Evolutionary conservation across 2,113 vertebrate genomes (phyloP), one percentile per base, ranked within the genome.

Genomic region (Pollachius pollachius): DNA sequence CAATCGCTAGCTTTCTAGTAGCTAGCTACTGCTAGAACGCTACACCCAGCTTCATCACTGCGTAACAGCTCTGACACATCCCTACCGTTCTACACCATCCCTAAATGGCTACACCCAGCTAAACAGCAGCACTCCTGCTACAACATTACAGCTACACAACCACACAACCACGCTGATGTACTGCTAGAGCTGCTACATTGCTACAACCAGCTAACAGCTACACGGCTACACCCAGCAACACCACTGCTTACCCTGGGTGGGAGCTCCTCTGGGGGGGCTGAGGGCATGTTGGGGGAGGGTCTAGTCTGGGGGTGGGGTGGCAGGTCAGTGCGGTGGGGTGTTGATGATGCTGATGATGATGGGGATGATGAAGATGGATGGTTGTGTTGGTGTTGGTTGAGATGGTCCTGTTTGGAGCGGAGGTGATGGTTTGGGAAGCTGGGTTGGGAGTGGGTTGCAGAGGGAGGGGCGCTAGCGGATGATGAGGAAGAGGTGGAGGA

Each of bases 381-480:
- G n/a, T 72, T 77, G 70, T 73, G 90, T 69, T 80, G 84, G 3
- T 81, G 93, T 84, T 93, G 91, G 41, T 48, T 9, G 41, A 48
- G 41, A 9, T 11, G 89, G 87, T 95, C 94, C 90, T 94, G 94
- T 93, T 90, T 93, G 89, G 93, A 94, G 89, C 94, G 95, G 85
- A 95, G 94, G 89, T 95, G 95, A 75, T 95, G 95, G 86, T 95
- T 94, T 94, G 95, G 94, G 94, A 96, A 96, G 94, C 94, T 96
- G 92, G 95, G 96, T 85, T 95, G 95, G 73, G 94, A 94, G 88
- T 92, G 93, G 81, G 88, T 94, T 89, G 95, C 93, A 83, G 89
- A 89, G 87, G 94, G 93, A 79, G 81, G 94, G 88, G 94, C 54
- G 0, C 73, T 3, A 58, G 76, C 3, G 15, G 75, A 5, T 15